A percentile compares a stretch with the other conserved stretches of the same genome.
These are phyloP conservation scores for Matsumurasca onukii DNA, from an alignment of 1,140 invertebrate species.

Conservation along the genomic window DNA sequence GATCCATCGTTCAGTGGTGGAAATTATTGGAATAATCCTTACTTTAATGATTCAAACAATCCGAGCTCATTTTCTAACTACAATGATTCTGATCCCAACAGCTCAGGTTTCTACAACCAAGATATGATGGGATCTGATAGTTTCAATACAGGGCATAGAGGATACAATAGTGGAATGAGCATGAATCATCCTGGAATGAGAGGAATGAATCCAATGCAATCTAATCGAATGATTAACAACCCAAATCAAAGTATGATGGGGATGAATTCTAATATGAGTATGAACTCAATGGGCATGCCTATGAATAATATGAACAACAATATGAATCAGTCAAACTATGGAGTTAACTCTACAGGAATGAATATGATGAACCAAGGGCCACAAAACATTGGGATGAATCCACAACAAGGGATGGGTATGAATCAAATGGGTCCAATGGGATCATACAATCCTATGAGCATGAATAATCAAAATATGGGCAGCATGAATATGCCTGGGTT, in stretches of 20 bases:
- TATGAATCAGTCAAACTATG: conserved; percentile 8
- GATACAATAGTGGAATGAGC: conserved; percentile 20
- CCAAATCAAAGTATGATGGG: conserved; percentile 10
- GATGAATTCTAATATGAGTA: conserved; percentile 11
- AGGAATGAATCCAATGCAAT: conserved; percentile 8
- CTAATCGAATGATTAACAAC: conserved; percentile 9
- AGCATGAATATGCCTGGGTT: neutral
- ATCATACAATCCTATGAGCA: neutral
- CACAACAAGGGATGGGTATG: conserved; percentile 10
- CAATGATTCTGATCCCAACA: conserved; percentile 12
- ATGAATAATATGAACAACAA: conserved; percentile 7
- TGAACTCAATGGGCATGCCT: conserved; percentile 8
- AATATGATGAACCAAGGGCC: neutral
- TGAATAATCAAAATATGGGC: conserved; percentile 6
- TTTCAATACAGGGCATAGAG: conserved; percentile 5
- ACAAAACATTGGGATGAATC: conserved; percentile 11
- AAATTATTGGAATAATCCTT: conserved; percentile 25
- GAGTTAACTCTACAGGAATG: conserved; percentile 8
- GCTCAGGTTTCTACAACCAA: conserved; percentile 24
- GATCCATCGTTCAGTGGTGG: neutral
- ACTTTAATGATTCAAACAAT: conserved; percentile 24
- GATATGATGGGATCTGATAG: conserved; percentile 9
- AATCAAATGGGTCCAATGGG: conserved; percentile 14
- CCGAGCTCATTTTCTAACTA: conserved; percentile 10
- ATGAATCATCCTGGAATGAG: conserved; percentile 24